These are phyloP conservation scores for Drosophila santomea DNA, from an alignment of 1,140 invertebrate genomes.

Conservation along the genomic window DNA sequence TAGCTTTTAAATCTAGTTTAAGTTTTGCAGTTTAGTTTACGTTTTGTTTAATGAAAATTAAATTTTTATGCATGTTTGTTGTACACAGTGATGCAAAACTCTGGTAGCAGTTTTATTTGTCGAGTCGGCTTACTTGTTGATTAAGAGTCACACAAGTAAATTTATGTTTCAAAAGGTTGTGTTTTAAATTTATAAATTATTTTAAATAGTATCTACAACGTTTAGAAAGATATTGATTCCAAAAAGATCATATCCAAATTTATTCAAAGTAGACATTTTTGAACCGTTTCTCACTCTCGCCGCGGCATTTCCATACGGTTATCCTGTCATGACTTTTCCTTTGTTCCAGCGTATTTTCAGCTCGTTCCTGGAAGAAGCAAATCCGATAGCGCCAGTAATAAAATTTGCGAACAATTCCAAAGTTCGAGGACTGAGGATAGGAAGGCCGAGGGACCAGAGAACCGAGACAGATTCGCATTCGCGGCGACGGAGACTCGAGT, in stretches of 20 bases:
- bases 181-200: background rate
- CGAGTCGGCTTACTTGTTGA: no score
- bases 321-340: slow-evolving; percentile 60
- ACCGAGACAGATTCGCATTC: slow-evolving; percentile 43
- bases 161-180: no score
- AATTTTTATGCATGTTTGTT: no score
- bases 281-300: slow-evolving; percentile 29
- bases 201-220: no score
- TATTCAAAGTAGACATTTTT: background rate
- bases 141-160: no score
- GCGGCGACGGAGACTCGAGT: slow-evolving; percentile 23
- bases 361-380: slow-evolving; percentile 61
- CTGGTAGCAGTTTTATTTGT: no score
- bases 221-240: background rate
- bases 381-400: slow-evolving; percentile 82
- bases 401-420: slow-evolving; percentile 56
- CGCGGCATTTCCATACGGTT: slow-evolving; percentile 16
- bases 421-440: slow-evolving; percentile 10
- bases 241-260: background rate
- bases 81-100: no score
- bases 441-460: slow-evolving; percentile 8
- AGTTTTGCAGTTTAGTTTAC: no score
- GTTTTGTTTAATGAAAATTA: no score
- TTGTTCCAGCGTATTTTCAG: slow-evolving; percentile 68
- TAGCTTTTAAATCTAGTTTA: no score